A percentile compares a stretch with the other conserved stretches of the same genome.
Evolutionary conservation across 2,888 invertebrate species (phyloP).

Genomic region (Drosophila sordidula): DNA sequence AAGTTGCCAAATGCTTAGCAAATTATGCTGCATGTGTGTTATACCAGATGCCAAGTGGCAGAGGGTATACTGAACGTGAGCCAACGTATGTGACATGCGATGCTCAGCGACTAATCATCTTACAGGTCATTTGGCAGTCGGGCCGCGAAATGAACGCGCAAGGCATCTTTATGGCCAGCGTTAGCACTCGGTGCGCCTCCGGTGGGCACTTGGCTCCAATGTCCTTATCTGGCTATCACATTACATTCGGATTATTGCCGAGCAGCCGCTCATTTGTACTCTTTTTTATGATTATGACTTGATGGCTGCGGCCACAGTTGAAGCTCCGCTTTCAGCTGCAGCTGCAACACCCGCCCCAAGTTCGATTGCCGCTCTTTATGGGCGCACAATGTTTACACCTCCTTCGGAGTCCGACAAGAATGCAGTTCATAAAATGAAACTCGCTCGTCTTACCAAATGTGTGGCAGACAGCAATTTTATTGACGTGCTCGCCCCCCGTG

Average conservation of each 20-base stretch:
- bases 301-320: conserved; percentile 24
- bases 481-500: conserved; percentile 15
- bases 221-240: conserved; percentile 59
- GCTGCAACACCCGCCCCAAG: conserved; percentile 12
- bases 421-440: conserved; percentile 56
- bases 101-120: no score
- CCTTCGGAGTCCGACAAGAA: conserved; percentile 28
- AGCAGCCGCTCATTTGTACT: conserved; percentile 38
- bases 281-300: conserved; percentile 54
- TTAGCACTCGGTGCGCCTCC: conserved; percentile 9
- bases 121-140: neutral
- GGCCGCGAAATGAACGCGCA: conserved; percentile 1
- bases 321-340: conserved; percentile 22
- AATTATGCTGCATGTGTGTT: conserved; percentile 34
- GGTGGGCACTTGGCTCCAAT: conserved; percentile 30
- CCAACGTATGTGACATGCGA: no score
- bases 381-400: conserved; percentile 57
- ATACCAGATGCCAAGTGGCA: conserved; percentile 1
- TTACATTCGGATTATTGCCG: conserved; percentile 62
- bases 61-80: neutral
- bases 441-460: conserved; percentile 4
- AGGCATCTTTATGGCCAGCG: conserved; percentile 4
- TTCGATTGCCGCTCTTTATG: conserved; percentile 31
- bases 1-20: conserved; percentile 47
- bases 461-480: conserved; percentile 35